A percentile compares a stretch with the other conserved stretches of the same genome.
These are phyloP conservation scores for Novumbra hubbsi DNA, from an alignment of 2,797 vertebrate species.

Conservation along the genomic window DNA sequence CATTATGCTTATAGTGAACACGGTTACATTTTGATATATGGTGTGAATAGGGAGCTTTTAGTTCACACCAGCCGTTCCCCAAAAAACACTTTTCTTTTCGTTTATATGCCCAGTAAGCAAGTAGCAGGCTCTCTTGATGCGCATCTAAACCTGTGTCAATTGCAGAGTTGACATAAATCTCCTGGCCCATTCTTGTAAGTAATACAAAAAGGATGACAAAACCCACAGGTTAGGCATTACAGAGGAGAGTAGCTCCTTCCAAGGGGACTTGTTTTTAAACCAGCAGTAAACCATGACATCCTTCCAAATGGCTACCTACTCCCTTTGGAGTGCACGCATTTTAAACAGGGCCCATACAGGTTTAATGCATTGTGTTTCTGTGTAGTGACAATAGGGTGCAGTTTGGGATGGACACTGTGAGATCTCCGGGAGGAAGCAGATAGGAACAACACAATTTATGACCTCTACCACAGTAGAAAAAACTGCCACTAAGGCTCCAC, in stretches of 20 bases:
- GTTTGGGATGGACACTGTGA: neutral
- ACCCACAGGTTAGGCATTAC: slow-evolving; percentile 53
- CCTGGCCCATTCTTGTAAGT: slow-evolving; percentile 40
- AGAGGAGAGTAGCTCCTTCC: slow-evolving; percentile 35
- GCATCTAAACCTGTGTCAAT: slow-evolving; percentile 56
- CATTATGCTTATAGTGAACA: slow-evolving; percentile 26
- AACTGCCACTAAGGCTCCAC: slow-evolving; percentile 18
- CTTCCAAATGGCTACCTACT: neutral
- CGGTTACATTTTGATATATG: slow-evolving; percentile 64
- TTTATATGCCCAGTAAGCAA: slow-evolving; percentile 59
- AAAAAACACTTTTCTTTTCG: slow-evolving; percentile 15
- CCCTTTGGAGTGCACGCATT: neutral
- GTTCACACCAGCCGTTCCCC: neutral
- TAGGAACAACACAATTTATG: slow-evolving; percentile 6
- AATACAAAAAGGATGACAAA: slow-evolving; percentile 35
- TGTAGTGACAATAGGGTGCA: neutral
- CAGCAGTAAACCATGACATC: slow-evolving; percentile 48
- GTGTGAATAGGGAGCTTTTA: slow-evolving; percentile 1
- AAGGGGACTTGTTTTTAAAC: slow-evolving; percentile 32
- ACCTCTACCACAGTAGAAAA: slow-evolving; percentile 13
- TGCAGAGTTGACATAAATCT: slow-evolving; percentile 59
- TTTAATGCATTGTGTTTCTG: neutral
- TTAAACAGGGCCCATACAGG: neutral
- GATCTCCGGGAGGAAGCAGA: slow-evolving; percentile 4
- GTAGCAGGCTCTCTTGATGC: slow-evolving; percentile 53